Evolutionary conservation across 2,888 invertebrate species (phyloP).

Genomic region (Parnassius orleans): DNA sequence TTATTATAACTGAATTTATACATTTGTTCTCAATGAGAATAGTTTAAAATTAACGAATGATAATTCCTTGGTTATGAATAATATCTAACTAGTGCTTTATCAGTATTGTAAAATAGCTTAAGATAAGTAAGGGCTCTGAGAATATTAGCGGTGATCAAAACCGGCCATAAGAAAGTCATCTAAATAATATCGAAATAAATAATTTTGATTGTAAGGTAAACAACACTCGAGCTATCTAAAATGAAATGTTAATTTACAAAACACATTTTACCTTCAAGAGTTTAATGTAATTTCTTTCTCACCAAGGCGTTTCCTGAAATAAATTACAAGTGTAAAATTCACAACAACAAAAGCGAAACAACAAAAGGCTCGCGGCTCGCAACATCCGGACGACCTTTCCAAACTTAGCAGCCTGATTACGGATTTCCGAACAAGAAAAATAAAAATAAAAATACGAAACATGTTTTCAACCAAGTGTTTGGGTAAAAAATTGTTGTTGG

Average conservation of each 20-base stretch:
- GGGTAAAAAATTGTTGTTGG: slow-evolving; percentile 48
- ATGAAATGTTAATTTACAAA: slow-evolving; percentile 74
- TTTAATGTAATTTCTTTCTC: slow-evolving; percentile 78
- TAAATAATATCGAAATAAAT: background rate
- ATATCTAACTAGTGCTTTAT: no score
- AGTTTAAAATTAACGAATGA: no score
- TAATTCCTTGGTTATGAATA: no score
- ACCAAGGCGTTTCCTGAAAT: slow-evolving; percentile 79
- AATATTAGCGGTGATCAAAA: background rate
- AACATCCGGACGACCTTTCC: slow-evolving; percentile 79
- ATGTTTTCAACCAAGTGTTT: slow-evolving; percentile 48
- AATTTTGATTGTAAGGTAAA: slow-evolving; percentile 40
- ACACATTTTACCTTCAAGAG: slow-evolving; percentile 76
- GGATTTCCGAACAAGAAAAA: slow-evolving; percentile 78
- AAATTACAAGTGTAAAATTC: slow-evolving; percentile 82
- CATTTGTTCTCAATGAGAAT: no score
- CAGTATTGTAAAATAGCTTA: no score
- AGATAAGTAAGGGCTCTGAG: background rate
- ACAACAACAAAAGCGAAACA: slow-evolving; percentile 79
- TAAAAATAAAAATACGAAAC: slow-evolving; percentile 54
- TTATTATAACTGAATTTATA: no score
- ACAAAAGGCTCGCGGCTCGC: slow-evolving; percentile 79
- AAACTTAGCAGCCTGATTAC: slow-evolving; percentile 80
- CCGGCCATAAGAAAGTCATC: background rate
- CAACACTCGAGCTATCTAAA: slow-evolving; percentile 53